Conservation (phyloP, 2,888 invertebrate genomes). For the Melikaiella ostensackeni region DNA sequence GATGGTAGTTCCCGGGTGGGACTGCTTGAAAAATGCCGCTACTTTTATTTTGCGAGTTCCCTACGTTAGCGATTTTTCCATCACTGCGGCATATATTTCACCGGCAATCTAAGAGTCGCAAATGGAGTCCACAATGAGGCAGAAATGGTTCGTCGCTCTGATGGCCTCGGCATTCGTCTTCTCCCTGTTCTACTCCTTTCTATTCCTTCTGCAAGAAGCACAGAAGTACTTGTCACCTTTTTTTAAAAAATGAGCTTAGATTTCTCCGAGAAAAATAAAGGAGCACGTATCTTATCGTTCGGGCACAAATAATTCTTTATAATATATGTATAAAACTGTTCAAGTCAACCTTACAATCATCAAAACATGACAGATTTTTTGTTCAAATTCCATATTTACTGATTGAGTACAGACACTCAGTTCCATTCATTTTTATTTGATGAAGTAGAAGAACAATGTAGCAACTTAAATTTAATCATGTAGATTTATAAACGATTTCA, state of each 20-base stretch:
- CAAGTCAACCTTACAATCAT: too few relatives aligned
- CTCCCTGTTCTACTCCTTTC: conserved; percentile 61
- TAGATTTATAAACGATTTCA: too few relatives aligned
- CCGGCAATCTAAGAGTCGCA: conserved; percentile 76
- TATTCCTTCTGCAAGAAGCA: conserved; percentile 10
- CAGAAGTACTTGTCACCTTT: conserved; percentile 27
- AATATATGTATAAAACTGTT: too few relatives aligned
- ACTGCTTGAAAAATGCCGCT: conserved; percentile 72
- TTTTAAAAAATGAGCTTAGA: conserved; percentile 7
- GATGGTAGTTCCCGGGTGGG: conserved; percentile 52
- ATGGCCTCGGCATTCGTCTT: conserved; percentile 74
- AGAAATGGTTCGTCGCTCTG: conserved; percentile 74
- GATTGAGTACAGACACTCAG: too few relatives aligned
- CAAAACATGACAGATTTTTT: too few relatives aligned
- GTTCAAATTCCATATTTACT: too few relatives aligned
- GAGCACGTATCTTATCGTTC: too few relatives aligned
- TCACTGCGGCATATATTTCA: conserved; percentile 75
- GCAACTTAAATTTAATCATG: too few relatives aligned
- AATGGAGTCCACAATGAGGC: conserved; percentile 77
- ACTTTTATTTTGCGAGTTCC: conserved; percentile 75
- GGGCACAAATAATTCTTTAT: too few relatives aligned
- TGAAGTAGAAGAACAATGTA: too few relatives aligned
- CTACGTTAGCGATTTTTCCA: conserved; percentile 76
- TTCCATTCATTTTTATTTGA: too few relatives aligned
- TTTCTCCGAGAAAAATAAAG: background rate